Percentiles rank a stretch among this genome's conserved stretches.
These are phyloP conservation scores for Didymodactylos carnosus DNA, from an alignment of 2,888 invertebrate genomes.

Conservation along the genomic window DNA sequence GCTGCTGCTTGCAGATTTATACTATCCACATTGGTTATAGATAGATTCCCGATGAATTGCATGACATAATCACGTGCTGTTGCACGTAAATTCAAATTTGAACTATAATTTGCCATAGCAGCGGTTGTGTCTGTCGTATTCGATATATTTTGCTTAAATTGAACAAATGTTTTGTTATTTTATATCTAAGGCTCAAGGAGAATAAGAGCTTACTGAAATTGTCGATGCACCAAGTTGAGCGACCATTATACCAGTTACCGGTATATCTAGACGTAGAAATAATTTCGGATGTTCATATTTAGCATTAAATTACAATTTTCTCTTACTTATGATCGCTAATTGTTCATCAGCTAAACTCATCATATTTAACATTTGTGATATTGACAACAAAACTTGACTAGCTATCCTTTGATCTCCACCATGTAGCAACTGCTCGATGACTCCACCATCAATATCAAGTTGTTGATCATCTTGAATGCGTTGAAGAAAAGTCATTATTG, in stretches of 20 bases:
- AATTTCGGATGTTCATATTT: too few relatives aligned
- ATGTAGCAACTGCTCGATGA: neutral
- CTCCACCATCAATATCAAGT: neutral
- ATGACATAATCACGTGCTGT: neutral
- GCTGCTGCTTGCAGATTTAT: slow-evolving; percentile 2
- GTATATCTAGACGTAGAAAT: too few relatives aligned
- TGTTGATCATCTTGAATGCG: too few relatives aligned
- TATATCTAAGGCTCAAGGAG: neutral
- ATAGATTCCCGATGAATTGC: neutral
- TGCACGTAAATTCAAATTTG: neutral
- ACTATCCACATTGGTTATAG: neutral
- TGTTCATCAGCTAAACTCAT: neutral
- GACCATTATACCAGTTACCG: too few relatives aligned
- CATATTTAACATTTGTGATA: neutral
- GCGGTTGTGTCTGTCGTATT: neutral
- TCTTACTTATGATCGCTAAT: neutral
- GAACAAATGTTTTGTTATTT: neutral
- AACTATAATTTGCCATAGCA: neutral
- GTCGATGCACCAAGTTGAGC: too few relatives aligned
- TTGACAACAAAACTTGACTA: neutral
- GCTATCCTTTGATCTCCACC: neutral
- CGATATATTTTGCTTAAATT: neutral
- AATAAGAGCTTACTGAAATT: too few relatives aligned
- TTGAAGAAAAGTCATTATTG: neutral
- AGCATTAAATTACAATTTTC: neutral